phyloP scores from a whole-genome alignment of 2,888 invertebrate species.

The Temnothorax unifasciatus region DNA sequence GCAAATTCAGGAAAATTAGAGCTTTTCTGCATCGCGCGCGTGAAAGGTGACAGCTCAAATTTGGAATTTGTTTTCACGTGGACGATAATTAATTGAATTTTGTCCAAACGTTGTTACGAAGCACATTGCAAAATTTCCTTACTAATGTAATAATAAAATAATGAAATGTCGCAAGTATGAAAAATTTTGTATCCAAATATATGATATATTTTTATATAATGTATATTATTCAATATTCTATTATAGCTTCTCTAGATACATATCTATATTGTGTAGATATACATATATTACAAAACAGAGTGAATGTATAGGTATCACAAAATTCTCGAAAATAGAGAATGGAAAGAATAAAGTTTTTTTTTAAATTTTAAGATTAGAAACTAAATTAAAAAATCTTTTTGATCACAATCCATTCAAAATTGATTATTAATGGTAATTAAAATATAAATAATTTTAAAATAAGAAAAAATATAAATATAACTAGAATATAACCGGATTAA shows the following conservation, averaged over 20 bases:
- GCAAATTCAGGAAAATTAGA: constrained; percentile 24
- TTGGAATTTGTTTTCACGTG: background rate
- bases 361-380: background rate
- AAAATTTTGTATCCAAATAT: background rate
- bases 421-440: background rate
- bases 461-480: background rate
- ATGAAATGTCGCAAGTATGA: background rate
- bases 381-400: background rate
- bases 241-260: background rate
- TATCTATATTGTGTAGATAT: background rate
- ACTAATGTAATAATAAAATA: background rate
- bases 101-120: background rate
- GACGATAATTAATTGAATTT: constrained; percentile 1
- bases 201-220: background rate
- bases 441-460: background rate
- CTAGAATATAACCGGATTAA: background rate
- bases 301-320: background rate
- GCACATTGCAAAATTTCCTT: background rate
- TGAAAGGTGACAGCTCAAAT: background rate
- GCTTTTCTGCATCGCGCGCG: background rate
- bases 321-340: background rate
- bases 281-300: background rate
- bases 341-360: background rate
- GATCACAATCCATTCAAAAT: background rate
- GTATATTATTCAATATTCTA: background rate